phyloP scores from a whole-genome alignment of 1,140 invertebrate genomes.

The Leptestheria dahalacensis region DNA sequence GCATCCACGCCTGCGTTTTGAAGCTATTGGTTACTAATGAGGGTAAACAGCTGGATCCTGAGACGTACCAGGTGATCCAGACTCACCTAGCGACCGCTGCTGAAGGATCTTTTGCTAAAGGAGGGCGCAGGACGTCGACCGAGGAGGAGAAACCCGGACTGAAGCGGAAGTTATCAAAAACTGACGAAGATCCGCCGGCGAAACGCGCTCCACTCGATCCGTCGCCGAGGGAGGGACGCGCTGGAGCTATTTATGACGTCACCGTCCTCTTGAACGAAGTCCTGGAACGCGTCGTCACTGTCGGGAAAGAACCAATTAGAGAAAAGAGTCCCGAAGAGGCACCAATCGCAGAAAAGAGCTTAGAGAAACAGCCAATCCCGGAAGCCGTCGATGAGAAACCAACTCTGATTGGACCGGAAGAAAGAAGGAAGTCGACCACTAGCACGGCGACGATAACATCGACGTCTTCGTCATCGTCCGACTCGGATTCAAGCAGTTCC shows the following conservation, averaged over 20 bases:
- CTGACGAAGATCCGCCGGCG: constrained; percentile 6
- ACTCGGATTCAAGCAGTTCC: not conserved
- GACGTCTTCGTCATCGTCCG: not conserved
- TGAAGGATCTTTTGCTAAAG: constrained; percentile 28
- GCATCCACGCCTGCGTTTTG: constrained; percentile 67
- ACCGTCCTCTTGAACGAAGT: constrained; percentile 18
- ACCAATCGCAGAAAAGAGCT: too few relatives aligned
- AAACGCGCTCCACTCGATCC: not conserved
- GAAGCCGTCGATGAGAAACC: not conserved
- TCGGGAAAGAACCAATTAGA: constrained; percentile 14
- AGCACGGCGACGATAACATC: not conserved
- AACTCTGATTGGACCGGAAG: too few relatives aligned
- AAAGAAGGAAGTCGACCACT: not conserved
- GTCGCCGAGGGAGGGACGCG: not conserved
- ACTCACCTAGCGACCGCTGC: constrained; percentile 26
- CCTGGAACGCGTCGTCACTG: constrained; percentile 19
- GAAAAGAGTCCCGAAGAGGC: not conserved
- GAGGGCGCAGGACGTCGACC: constrained; percentile 19
- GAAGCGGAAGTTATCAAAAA: constrained; percentile 15
- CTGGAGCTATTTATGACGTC: constrained; percentile 8
- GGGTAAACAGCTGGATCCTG: constrained; percentile 25
- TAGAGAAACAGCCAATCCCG: too few relatives aligned
- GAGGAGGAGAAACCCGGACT: constrained; percentile 26
- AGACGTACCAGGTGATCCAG: constrained; percentile 22
- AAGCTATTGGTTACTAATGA: constrained; percentile 41